These are phyloP conservation scores for Urechis unicinctus DNA, from an alignment of 2,888 invertebrate species.

Conservation along the genomic window DNA sequence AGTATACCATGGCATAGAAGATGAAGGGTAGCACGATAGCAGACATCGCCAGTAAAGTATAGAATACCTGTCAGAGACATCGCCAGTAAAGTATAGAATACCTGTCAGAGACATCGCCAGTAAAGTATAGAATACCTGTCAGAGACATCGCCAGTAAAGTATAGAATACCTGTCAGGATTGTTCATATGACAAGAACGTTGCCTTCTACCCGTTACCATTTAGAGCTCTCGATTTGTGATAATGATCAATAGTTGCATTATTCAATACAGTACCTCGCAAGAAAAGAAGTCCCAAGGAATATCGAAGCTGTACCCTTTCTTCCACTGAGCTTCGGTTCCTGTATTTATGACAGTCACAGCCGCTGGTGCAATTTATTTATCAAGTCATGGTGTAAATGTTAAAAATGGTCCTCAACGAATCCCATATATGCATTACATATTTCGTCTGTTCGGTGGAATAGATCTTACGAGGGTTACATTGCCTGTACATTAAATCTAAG, in stretches of 20 bases:
- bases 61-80: conserved; percentile 12
- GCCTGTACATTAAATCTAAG: too few relatives aligned
- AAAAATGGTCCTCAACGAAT: too few relatives aligned
- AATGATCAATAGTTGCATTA: not conserved
- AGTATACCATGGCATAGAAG: conserved; percentile 6
- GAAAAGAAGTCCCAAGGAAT: conserved; percentile 6
- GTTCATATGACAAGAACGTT: too few relatives aligned
- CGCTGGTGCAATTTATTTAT: too few relatives aligned
- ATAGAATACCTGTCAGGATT: conserved; percentile 9
- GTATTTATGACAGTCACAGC: not conserved
- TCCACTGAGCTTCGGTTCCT: conserved; percentile 9
- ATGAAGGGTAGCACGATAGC: conserved; percentile 9
- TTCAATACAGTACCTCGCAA: conserved; percentile 3
- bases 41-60: conserved; percentile 9
- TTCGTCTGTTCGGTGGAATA: too few relatives aligned
- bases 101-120: conserved; percentile 10
- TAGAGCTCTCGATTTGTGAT: not conserved
- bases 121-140: conserved; percentile 10
- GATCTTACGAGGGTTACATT: too few relatives aligned
- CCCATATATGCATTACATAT: too few relatives aligned
- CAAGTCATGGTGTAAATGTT: too few relatives aligned
- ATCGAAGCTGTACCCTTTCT: conserved; percentile 5
- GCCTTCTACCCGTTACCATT: too few relatives aligned
- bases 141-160: conserved; percentile 9
- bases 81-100: conserved; percentile 8